Evolutionary conservation across 2,113 vertebrate species (phyloP).

Genomic region (Pandion haliaetus): DNA sequence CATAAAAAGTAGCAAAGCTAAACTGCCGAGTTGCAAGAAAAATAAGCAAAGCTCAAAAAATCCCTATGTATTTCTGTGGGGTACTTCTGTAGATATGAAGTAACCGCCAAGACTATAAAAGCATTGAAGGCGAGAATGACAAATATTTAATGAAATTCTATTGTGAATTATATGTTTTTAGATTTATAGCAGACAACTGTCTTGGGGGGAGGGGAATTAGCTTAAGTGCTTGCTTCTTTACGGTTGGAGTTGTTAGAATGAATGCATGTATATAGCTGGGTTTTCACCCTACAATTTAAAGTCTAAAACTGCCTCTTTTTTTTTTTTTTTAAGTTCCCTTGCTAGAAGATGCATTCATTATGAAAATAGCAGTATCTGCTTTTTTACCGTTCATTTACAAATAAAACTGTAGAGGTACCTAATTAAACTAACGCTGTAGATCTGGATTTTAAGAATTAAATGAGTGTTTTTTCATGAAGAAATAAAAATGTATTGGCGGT

Average conservation of each 20-base stretch:
- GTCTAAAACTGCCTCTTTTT: background rate
- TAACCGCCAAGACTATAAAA: background rate
- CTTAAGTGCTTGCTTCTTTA: background rate
- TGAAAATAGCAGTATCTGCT: background rate
- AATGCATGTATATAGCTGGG: background rate
- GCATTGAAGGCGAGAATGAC: background rate
- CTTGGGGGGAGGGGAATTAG: background rate
- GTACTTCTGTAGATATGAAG: background rate
- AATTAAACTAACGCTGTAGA: background rate
- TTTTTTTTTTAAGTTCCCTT: background rate
- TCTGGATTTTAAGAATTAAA: background rate
- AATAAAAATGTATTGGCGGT: background rate
- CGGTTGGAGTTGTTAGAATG: background rate
- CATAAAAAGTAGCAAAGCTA: background rate
- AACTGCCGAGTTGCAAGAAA: background rate
- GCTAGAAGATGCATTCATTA: background rate
- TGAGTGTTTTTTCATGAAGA: background rate
- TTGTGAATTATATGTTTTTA: background rate
- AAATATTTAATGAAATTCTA: background rate
- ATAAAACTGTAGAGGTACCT: background rate
- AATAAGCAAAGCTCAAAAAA: background rate
- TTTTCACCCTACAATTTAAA: background rate
- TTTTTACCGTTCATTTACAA: background rate
- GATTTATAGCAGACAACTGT: background rate
- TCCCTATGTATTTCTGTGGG: background rate